Base-by-base conservation (phyloP, 1,140 invertebrate species). In the Danaus plexippus region DNA sequence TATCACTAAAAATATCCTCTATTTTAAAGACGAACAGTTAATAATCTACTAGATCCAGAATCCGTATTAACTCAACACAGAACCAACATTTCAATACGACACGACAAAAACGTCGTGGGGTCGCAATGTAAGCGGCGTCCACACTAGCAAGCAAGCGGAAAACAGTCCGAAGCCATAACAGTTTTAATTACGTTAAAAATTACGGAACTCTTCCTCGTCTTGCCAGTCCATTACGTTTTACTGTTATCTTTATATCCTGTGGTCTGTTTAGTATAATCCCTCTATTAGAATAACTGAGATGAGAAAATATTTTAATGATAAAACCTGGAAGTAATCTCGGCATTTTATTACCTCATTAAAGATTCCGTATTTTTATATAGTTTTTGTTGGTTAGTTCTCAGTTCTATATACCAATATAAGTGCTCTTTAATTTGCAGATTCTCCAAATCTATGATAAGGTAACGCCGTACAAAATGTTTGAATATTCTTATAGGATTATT, bases 141-240 rank as follows among this genome's bases (percentile, higher is more conserved):
- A 57, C 50, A 48, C 46, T 43, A 62, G 60, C 53, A 60, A 62
- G 56, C 48, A 52, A 54, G 48, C 61, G 64, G 54, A 59, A 63
- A 52, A 64, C 60, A 66, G 69, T 67, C 69, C 53, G 12, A 55
- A 49, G 66, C 66, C 66, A 74, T 76, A 77, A 73, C 72, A 71
- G 61, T 77, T 73, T 75, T 77, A 77, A 77, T 77, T 77, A 73
- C 54, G 70, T 73, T 75, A 73, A 77, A 75, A 75, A 77, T 75
- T 75, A 77, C 66, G 50, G 57, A 70, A 73, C 66, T 66, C 67
- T 57, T 56, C 62, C 65, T 64, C 73, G 68, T 73, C 71, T 77
- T 71, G 57, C 70, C 65, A 65, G 65, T 77, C 63, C 72, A 74
- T 77, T 77, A 71, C 62, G 55, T 67, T 72, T 74, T 74, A 77